phyloP scores from a whole-genome alignment of 2,888 invertebrate genomes.

The Xylota segnis region DNA sequence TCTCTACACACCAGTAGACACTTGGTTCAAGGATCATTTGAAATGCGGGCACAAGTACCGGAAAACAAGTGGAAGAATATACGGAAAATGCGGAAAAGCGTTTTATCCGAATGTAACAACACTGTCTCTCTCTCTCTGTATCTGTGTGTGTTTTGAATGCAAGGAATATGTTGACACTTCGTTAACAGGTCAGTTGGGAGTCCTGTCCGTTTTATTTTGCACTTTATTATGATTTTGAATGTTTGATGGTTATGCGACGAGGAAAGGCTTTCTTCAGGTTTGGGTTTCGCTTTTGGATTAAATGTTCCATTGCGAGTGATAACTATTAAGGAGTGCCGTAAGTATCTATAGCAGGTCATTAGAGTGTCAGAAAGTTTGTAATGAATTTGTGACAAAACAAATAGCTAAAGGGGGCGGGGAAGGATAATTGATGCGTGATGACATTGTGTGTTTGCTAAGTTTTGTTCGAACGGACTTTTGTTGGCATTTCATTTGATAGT shows the following conservation, averaged over 20 bases:
- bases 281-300: not conserved
- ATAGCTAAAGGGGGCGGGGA: not conserved
- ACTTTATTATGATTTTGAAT: conserved; percentile 3
- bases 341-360: not conserved
- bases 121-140: too few species aligned
- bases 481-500: not conserved
- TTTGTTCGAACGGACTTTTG: not conserved
- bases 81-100: conserved; percentile 12
- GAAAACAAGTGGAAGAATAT: not conserved
- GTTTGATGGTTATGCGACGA: not conserved
- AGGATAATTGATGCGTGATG: not conserved
- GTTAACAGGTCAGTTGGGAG: conserved; percentile 6
- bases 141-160: conserved; percentile 37
- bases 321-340: not conserved
- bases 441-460: not conserved
- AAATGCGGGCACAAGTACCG: conserved; percentile 1
- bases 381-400: not conserved
- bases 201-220: conserved; percentile 10
- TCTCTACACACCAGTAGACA: not conserved
- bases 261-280: not conserved
- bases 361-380: not conserved
- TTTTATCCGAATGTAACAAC: conserved; percentile 3
- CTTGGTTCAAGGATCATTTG: conserved; percentile 26
- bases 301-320: not conserved
- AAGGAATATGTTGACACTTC: conserved; percentile 8